Evolutionary conservation across 2,888 invertebrate species (phyloP), one percentile per base, ranked within the genome.

Genomic region (Drosophila maculinotata): DNA sequence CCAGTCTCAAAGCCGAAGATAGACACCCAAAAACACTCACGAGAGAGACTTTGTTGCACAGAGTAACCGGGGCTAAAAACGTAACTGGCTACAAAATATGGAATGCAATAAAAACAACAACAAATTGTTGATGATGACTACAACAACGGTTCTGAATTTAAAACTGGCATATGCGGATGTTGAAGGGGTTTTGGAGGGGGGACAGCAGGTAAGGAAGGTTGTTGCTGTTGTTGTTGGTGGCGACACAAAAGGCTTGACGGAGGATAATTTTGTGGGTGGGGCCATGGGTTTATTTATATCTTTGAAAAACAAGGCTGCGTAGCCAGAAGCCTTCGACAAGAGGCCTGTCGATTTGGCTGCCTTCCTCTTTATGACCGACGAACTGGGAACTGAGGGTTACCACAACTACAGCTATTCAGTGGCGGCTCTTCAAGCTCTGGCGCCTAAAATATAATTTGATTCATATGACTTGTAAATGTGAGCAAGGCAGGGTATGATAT

Each of bases 251-350:
- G 69, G 54, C 75, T 54, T 35, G 70, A 31, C 48, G 36, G 48
- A 71, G 70, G 48, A 70, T 64, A 75, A 70, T 70, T 69, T 48
- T 56, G 72, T 64, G 48, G 72, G 59, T 65, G 76, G 71, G 36
- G 65, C 71, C 20, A 10, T 8, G 25, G 9, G 31, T 47, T n/a
- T 72, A 72, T 72, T 72, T 76, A 72, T 72, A 72, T 49, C 76
- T 39, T 33, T 36, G n/a, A 53, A 73, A 56, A 63, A 56, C 39
- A 57, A 45, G 52, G 57, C 67, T 48, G 51, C 51, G 36, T 38
- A 26, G 68, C 54, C 65, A 20, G 30, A 53, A 68, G 70, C 54
- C 41, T 10, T 20, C 1, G 15, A 17, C 28, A 30, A 44, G 30
- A 26, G 28, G 63, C 35, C 12, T 47, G 45, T 54, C 26, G 20